Percentiles rank a stretch among this genome's conserved stretches.
phyloP scores from a whole-genome alignment of 2,797 vertebrate species.

The Discoglossus pictus region DNA sequence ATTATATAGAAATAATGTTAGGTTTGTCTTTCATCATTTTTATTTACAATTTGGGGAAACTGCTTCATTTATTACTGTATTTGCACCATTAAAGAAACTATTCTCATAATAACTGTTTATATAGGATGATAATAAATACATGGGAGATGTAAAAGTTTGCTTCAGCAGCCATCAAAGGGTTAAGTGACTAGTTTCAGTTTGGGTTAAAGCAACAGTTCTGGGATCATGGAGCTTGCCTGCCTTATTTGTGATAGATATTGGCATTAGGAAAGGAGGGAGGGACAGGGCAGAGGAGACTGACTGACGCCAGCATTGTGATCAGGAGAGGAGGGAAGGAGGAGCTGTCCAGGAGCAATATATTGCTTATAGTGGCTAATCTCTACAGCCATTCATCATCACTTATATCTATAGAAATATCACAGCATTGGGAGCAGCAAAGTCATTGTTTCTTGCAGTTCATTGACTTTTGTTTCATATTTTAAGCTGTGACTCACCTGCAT shows the following conservation, averaged over 20 bases:
- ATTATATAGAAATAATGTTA: too few relatives aligned
- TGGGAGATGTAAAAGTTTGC: too few relatives aligned
- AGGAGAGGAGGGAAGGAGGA: slow-evolving; percentile 56
- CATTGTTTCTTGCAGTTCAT: slow-evolving; percentile 49
- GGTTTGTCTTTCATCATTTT: too few relatives aligned
- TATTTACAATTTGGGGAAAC: too few relatives aligned
- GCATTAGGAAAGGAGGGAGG: slow-evolving; percentile 48
- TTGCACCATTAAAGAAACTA: too few relatives aligned
- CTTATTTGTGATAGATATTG: slow-evolving; percentile 46
- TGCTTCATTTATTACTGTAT: too few relatives aligned
- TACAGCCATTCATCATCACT: slow-evolving; percentile 51
- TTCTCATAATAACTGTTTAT: too few relatives aligned
- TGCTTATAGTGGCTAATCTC: slow-evolving; percentile 61
- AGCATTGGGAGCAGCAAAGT: slow-evolving; percentile 29
- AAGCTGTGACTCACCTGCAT: slow-evolving; percentile 36
- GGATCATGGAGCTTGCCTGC: slow-evolving; percentile 3
- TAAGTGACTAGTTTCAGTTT: neutral
- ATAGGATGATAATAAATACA: too few relatives aligned
- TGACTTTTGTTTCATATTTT: too few relatives aligned
- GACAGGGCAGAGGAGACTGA: slow-evolving; percentile 78
- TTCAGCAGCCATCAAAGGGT: too few relatives aligned
- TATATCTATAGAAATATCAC: slow-evolving; percentile 25
- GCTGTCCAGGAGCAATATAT: slow-evolving; percentile 34
- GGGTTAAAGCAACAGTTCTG: neutral
- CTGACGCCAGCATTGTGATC: slow-evolving; percentile 82